Conservation (phyloP, 2,888 invertebrate genomes). For the Neria commutata region DNA sequence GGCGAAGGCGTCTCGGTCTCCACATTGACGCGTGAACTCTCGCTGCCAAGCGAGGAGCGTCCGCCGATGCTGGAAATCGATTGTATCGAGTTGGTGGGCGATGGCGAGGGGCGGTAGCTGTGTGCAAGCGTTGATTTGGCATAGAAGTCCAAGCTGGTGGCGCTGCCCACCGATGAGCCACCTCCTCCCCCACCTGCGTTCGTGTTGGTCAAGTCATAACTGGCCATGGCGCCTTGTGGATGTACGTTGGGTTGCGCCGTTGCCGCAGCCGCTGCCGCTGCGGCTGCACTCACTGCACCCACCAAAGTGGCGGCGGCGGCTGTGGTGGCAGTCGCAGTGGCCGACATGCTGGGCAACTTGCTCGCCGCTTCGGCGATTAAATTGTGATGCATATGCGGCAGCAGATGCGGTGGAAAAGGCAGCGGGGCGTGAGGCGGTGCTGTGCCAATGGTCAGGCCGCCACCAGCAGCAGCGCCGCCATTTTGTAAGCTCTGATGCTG, state of each 20-base stretch:
- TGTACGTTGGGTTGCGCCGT: conserved; percentile 36
- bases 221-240: conserved; percentile 36
- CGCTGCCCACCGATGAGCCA: conserved; percentile 38
- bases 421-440: conserved; percentile 45
- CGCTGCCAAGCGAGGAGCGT: conserved; percentile 55
- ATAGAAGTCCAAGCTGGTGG: conserved; percentile 38
- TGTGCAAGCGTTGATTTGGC: conserved; percentile 32
- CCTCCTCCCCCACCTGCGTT: conserved; percentile 31
- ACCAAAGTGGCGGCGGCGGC: conserved; percentile 15
- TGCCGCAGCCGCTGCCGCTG: conserved; percentile 6
- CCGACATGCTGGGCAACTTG: conserved; percentile 52
- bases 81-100: conserved; percentile 60
- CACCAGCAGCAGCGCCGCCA: conserved; percentile 28
- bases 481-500: conserved; percentile 37
- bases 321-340: conserved; percentile 32
- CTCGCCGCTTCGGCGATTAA: conserved; percentile 57
- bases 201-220: conserved; percentile 39
- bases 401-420: conserved; percentile 53
- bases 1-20: conserved; percentile 58
- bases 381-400: conserved; percentile 56
- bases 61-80: conserved; percentile 60
- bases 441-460: conserved; percentile 1
- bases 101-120: conserved; percentile 55
- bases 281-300: conserved; percentile 5
- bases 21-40: conserved; percentile 60